A percentile compares a stretch with the other conserved stretches of the same genome.
These are phyloP conservation scores for Drosophila seguyi DNA, from an alignment of 1,140 invertebrate genomes.

Conservation along the genomic window DNA sequence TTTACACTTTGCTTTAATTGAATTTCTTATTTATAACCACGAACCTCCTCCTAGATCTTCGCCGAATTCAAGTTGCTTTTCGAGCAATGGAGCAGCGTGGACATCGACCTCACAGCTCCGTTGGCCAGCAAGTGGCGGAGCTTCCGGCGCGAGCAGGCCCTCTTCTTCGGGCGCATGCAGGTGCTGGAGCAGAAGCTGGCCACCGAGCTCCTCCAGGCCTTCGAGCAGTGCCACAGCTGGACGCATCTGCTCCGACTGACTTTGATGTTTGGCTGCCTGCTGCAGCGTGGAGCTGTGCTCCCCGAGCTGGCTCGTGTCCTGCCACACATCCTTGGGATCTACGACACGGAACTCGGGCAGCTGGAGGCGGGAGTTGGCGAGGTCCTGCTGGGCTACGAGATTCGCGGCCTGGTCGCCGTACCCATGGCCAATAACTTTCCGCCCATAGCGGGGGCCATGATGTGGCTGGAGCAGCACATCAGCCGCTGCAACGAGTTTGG, in stretches of 20 bases:
- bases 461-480: constrained; percentile 88
- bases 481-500: constrained; percentile 65
- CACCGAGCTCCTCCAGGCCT: constrained; percentile 90
- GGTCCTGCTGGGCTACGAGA: constrained; percentile 61
- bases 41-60: constrained; percentile 55
- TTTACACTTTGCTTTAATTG: neutral
- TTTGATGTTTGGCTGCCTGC: constrained; percentile 70
- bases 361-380: constrained; percentile 63
- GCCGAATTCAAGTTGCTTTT: constrained; percentile 89
- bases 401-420: constrained; percentile 66
- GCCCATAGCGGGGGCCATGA: constrained; percentile 89
- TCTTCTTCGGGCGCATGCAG: constrained; percentile 86
- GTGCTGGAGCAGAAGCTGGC: constrained; percentile 90
- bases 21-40: neutral
- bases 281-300: constrained; percentile 63
- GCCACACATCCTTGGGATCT: constrained; percentile 68
- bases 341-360: constrained; percentile 65
- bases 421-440: constrained; percentile 89
- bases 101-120: constrained; percentile 76
- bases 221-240: constrained; percentile 90
- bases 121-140: constrained; percentile 85
- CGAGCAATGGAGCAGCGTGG: constrained; percentile 88
- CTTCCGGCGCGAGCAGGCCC: constrained; percentile 87
- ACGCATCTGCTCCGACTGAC: constrained; percentile 87
- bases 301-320: constrained; percentile 66